Evolutionary conservation across 2,888 invertebrate species (phyloP), one percentile per base, ranked within the genome.

Genomic region (Pammene fasciana): DNA sequence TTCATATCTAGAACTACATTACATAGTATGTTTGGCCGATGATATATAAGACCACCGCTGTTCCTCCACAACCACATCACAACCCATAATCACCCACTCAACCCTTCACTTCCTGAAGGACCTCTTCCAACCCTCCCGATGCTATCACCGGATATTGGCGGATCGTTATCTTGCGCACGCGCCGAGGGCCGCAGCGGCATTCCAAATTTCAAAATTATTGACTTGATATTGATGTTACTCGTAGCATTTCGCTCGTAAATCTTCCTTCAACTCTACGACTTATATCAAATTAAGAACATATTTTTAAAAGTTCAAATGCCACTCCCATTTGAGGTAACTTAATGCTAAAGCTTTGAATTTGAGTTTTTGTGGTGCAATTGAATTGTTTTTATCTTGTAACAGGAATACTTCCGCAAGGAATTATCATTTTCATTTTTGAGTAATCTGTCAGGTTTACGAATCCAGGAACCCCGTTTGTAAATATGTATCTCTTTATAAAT

Each of bases 81-180:
- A 16, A 36, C 14, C 60, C 60, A 9, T 26, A 59, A 45, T 18
- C 43, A 26, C 14, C 45, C 41, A 43, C 50, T 61, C 50, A 26
- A 41, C 41, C 62, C 50, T 62, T 6, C 26, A 45, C 48, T 62
- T 62, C 50, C 50, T 16, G n/a, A 18, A 52, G 41, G 18, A 13
- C 46, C 62, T 52, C 62, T 41, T 34, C 26, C 13, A 34, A 18
- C 55, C 67, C 62, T 62, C 55, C 36, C 59, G 67, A 62, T 68
- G 48, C 26, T 56, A 62, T 68, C 67, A 7, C 71, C 73, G 73
- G 73, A 73, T 70, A 72, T 73, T 65, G 70, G 62, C n/a, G 62
- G 52, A 64, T 57, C 45, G 52, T 52, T 54, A 59, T 66, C 57
- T 43, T 59, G 55, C 64, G 57, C 64, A 34, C 34, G 57, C 68